Conservation (phyloP, 2,113 vertebrate genomes). For the Picathartes gymnocephalus region DNA sequence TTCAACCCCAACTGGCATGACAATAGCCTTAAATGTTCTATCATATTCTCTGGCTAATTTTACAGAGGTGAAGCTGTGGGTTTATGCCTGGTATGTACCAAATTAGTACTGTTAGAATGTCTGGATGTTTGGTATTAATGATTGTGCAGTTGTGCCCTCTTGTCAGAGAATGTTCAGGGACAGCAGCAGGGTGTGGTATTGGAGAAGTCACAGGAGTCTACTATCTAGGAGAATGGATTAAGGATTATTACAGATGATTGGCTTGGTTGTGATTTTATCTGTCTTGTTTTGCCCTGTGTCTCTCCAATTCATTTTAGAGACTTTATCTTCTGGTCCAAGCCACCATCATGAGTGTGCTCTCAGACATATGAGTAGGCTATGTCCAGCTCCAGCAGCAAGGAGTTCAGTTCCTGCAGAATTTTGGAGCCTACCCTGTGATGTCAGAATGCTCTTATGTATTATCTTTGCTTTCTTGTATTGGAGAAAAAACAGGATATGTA, state of each 20-base stretch:
- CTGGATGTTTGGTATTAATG: background rate
- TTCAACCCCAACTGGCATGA: background rate
- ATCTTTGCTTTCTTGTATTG: background rate
- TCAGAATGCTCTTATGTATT: background rate
- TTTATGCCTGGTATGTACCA: background rate
- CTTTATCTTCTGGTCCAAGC: background rate
- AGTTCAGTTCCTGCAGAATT: background rate
- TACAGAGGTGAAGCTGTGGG: background rate
- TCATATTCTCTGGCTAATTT: background rate
- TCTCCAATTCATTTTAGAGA: background rate
- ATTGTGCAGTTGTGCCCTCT: rapidly evolving
- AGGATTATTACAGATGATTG: background rate
- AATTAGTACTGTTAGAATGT: background rate
- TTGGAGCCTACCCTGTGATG: background rate
- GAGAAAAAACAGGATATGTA: background rate
- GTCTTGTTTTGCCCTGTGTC: background rate
- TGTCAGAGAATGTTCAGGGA: background rate
- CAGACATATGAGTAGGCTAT: background rate
- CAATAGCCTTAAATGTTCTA: background rate
- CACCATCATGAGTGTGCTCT: background rate
- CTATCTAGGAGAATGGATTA: background rate
- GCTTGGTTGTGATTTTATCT: background rate
- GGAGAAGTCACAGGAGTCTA: background rate
- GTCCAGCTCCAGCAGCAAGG: background rate
- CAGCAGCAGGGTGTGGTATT: background rate